Evolutionary conservation across 2,888 invertebrate species (phyloP).

Genomic region (Calameuta pallipes): DNA sequence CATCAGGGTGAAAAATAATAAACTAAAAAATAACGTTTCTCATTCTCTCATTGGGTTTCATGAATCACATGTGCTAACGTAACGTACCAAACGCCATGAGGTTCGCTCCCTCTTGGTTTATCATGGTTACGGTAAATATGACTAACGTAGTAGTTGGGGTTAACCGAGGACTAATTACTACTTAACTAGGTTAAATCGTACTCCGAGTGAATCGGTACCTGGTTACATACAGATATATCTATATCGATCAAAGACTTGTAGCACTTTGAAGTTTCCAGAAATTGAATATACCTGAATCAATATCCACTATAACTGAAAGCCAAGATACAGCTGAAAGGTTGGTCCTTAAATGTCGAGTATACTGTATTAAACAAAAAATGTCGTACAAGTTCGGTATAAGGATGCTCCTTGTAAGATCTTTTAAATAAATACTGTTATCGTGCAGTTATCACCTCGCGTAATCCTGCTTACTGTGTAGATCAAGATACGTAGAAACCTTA

Average conservation of each 20-base stretch:
- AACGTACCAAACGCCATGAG: not conserved
- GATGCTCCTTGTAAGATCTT: too few relatives aligned
- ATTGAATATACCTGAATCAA: not conserved
- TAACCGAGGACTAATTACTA: constrained; percentile 53
- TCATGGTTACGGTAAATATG: not conserved
- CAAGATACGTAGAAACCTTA: not conserved
- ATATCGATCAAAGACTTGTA: not conserved
- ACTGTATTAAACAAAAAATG: not conserved
- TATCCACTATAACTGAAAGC: not conserved
- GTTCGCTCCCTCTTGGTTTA: not conserved
- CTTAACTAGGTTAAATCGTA: constrained; percentile 53
- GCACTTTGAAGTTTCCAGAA: not conserved
- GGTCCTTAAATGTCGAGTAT: not conserved
- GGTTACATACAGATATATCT: not conserved
- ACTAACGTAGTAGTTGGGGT: constrained; percentile 40
- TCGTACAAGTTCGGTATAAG: too few relatives aligned
- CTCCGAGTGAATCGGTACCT: constrained; percentile 17
- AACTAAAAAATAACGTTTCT: not conserved
- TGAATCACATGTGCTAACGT: not conserved
- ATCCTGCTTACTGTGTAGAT: too few relatives aligned
- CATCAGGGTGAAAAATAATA: not conserved
- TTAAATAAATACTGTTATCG: too few relatives aligned
- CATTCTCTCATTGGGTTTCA: not conserved
- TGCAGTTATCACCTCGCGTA: too few relatives aligned
- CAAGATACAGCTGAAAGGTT: not conserved